A percentile compares a stretch with the other conserved stretches of the same genome.
phyloP scores from a whole-genome alignment of 2,113 vertebrate genomes.

The Tricholaema leucomelas region DNA sequence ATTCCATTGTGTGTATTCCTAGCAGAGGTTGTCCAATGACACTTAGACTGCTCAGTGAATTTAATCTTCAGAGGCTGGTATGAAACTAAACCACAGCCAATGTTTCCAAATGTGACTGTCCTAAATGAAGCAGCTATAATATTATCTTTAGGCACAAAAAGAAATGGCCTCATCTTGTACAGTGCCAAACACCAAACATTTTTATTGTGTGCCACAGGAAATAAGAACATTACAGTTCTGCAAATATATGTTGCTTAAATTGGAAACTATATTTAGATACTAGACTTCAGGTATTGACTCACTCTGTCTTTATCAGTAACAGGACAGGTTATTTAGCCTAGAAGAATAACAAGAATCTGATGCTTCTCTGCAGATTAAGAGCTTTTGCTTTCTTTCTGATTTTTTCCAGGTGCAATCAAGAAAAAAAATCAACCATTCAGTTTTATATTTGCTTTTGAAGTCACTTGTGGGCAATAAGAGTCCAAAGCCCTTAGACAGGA shows the following conservation, averaged over 20 bases:
- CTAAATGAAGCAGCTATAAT: not conserved
- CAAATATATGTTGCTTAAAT: not conserved
- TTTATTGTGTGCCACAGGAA: not conserved
- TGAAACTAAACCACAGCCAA: not conserved
- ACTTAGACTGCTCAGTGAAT: not conserved
- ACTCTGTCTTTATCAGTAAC: not conserved
- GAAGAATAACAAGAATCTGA: not conserved
- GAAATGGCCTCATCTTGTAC: not conserved
- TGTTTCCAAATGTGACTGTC: not conserved
- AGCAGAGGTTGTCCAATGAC: not conserved
- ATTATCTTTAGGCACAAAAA: not conserved
- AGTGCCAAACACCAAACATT: not conserved
- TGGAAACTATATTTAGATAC: not conserved
- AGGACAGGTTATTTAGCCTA: not conserved
- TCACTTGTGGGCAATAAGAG: not conserved
- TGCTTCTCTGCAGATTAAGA: not conserved
- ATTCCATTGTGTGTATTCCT: not conserved
- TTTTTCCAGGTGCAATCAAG: not conserved
- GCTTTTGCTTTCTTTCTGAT: not conserved
- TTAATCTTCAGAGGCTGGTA: not conserved
- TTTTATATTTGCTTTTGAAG: not conserved
- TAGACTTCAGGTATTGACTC: not conserved
- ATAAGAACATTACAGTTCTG: not conserved
- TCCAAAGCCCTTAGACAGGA: not conserved
- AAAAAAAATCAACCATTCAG: not conserved